Conservation (phyloP, 2,113 vertebrate species). For the Alouatta palliata region DNA sequence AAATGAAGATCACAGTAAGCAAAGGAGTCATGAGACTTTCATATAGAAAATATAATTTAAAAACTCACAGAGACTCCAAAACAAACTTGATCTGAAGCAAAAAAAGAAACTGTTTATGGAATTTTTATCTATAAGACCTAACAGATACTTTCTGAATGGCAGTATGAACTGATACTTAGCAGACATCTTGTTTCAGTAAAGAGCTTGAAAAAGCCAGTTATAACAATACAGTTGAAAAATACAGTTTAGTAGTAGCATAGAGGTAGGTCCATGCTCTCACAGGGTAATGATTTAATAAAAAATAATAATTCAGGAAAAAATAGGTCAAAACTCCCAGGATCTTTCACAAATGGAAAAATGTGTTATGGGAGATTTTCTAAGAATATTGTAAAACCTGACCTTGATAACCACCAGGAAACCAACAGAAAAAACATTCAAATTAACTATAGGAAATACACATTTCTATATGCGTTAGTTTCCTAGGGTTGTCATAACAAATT, state of each 20-base stretch:
- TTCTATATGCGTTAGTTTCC: background rate
- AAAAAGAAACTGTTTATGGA: background rate
- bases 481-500: background rate
- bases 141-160: background rate
- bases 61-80: background rate
- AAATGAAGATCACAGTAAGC: background rate
- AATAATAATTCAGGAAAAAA: background rate
- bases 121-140: background rate
- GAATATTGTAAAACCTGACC: background rate
- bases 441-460: background rate
- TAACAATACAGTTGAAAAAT: background rate
- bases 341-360: constrained; percentile 12
- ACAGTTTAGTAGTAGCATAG: background rate
- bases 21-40: background rate
- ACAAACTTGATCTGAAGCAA: background rate
- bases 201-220: background rate
- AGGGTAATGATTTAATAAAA: background rate
- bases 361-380: constrained; percentile 47
- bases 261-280: background rate
- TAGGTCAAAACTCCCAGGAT: constrained; percentile 19
- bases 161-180: background rate
- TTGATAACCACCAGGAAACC: background rate
- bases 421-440: background rate
- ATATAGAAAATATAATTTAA: background rate
- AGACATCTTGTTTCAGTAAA: background rate